Conservation (phyloP, 2,113 vertebrate genomes). For the Crotalus helleri region DNA sequence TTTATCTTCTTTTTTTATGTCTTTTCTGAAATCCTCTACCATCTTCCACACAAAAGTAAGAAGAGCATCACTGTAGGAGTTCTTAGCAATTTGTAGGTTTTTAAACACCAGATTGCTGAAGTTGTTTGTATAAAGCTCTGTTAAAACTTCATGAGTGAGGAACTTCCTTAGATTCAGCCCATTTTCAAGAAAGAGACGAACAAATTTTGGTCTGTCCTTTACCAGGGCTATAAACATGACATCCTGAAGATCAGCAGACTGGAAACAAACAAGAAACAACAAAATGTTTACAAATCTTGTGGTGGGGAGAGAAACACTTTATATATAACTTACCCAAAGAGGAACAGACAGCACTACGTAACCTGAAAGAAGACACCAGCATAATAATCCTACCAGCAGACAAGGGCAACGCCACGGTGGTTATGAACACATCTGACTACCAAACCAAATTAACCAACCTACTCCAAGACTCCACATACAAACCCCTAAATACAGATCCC, state of each 20-base stretch:
- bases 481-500: too few relatives aligned
- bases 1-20: conserved; percentile 70
- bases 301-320: neutral
- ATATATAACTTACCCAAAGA: too few relatives aligned
- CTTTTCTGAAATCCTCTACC: conserved; percentile 74
- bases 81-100: conserved; percentile 79
- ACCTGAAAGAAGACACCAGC: too few relatives aligned
- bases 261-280: conserved; percentile 21
- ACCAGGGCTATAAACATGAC: conserved; percentile 90
- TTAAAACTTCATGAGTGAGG: conserved; percentile 80
- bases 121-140: conserved; percentile 80
- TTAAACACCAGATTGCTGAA: conserved; percentile 82
- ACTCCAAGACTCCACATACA: too few relatives aligned
- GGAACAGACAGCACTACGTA: too few relatives aligned
- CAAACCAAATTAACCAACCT: too few relatives aligned
- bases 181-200: conserved; percentile 89
- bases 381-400: too few relatives aligned
- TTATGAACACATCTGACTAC: too few relatives aligned
- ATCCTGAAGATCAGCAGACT: conserved; percentile 87
- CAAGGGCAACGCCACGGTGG: too few relatives aligned
- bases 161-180: conserved; percentile 85
- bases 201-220: conserved; percentile 88
- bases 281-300: neutral
- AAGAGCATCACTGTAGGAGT: conserved; percentile 74
- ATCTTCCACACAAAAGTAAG: conserved; percentile 79